phyloP scores from a whole-genome alignment of 2,888 invertebrate genomes.

The Prosopocoilus inquinatus region DNA sequence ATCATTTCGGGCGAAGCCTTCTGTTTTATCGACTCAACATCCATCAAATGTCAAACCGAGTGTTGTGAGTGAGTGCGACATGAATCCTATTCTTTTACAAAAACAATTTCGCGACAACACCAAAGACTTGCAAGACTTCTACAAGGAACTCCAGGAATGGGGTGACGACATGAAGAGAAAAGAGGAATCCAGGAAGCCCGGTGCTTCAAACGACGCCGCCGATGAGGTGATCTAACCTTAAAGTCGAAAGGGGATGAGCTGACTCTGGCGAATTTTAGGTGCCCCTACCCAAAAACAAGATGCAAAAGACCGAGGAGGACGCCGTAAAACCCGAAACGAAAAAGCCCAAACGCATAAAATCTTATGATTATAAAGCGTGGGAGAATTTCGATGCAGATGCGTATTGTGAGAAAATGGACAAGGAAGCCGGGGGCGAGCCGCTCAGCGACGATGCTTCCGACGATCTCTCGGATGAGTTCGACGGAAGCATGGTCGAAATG shows the following conservation, averaged over 20 bases:
- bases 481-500: constrained; percentile 58
- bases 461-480: constrained; percentile 54
- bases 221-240: constrained; percentile 8
- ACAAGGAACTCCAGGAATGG: constrained; percentile 71
- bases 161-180: constrained; percentile 71
- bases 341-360: constrained; percentile 54
- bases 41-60: not conserved
- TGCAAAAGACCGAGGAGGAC: not conserved
- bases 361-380: constrained; percentile 71
- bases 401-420: constrained; percentile 64
- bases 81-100: constrained; percentile 66
- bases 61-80: constrained; percentile 28
- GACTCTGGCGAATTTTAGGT: constrained; percentile 49
- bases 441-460: constrained; percentile 36
- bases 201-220: not conserved
- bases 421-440: constrained; percentile 52
- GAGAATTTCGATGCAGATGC: constrained; percentile 76
- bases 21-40: not conserved
- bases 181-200: constrained; percentile 48
- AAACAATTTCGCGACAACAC: constrained; percentile 71
- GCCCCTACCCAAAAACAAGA: constrained; percentile 15
- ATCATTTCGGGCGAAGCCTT: not conserved
- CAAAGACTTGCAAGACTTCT: constrained; percentile 65
- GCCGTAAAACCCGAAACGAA: constrained; percentile 18
- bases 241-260: constrained; percentile 33